These are phyloP conservation scores for Prorops nasuta DNA, from an alignment of 1,140 invertebrate genomes.

Conservation along the genomic window DNA sequence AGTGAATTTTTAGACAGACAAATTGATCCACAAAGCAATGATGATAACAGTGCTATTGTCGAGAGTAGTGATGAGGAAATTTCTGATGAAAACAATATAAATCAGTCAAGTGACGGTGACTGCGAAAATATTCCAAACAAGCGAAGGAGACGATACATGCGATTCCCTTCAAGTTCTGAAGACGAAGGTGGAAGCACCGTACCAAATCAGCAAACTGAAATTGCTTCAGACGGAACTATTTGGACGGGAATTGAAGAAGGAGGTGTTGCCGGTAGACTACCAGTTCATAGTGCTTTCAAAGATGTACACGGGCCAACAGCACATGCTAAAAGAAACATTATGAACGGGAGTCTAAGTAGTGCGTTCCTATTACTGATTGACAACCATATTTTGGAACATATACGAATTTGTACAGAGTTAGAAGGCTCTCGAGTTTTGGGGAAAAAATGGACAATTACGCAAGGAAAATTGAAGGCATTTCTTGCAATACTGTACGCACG, in stretches of 20 bases:
- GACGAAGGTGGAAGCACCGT: background rate
- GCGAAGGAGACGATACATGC: slow-evolving; percentile 2
- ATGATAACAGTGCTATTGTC: slow-evolving; percentile 4
- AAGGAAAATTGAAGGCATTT: slow-evolving; percentile 30
- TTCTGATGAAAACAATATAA: slow-evolving; percentile 5
- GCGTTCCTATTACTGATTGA: background rate
- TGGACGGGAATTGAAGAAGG: background rate
- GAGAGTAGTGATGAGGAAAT: slow-evolving; percentile 5
- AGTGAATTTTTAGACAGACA: background rate
- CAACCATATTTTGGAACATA: background rate
- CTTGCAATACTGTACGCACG: slow-evolving; percentile 34
- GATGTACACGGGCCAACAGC: background rate
- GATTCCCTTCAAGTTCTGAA: slow-evolving; percentile 6
- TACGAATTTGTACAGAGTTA: background rate
- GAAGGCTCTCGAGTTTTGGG: slow-evolving; percentile 22
- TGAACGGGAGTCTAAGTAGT: background rate
- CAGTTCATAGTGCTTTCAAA: background rate
- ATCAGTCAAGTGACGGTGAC: slow-evolving; percentile 7
- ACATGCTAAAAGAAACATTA: background rate
- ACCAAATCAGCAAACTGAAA: background rate
- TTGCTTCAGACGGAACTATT: background rate
- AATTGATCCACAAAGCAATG: background rate
- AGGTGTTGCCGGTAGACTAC: background rate
- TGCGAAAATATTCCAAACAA: slow-evolving; percentile 8
- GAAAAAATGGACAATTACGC: slow-evolving; percentile 23